A percentile compares a stretch with the other conserved stretches of the same genome.
These are phyloP conservation scores for Leucophora obtusa DNA, from an alignment of 2,888 invertebrate genomes.

Conservation along the genomic window DNA sequence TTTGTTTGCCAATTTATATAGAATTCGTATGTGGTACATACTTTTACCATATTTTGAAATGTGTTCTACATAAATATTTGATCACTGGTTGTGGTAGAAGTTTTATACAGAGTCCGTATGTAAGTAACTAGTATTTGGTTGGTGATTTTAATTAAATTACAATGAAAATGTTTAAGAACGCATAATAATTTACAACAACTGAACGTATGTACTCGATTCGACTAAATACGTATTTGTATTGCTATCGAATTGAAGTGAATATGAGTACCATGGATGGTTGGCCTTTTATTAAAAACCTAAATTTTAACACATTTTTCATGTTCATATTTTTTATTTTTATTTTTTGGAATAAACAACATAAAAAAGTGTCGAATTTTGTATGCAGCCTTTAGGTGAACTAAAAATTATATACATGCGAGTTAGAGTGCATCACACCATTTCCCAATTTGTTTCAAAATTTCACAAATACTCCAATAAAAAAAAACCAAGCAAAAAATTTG, in stretches of 20 bases:
- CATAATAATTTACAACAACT: constrained; percentile 49
- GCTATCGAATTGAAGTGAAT: background rate
- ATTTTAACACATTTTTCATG: constrained; percentile 56
- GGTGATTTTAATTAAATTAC: constrained; percentile 64
- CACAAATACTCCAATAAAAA: too few species aligned
- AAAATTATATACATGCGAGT: constrained; percentile 6
- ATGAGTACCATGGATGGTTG: constrained; percentile 13
- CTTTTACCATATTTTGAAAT: background rate
- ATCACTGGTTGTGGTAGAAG: background rate
- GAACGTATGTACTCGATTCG: background rate
- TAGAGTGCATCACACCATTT: background rate
- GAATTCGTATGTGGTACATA: background rate
- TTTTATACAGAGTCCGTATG: constrained; percentile 9
- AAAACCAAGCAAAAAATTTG: too few species aligned
- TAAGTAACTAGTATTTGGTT: constrained; percentile 48
- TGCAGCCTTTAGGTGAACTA: constrained; percentile 25
- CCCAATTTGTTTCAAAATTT: background rate
- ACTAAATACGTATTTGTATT: background rate
- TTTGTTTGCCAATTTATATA: constrained; percentile 60
- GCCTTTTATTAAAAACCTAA: constrained; percentile 32
- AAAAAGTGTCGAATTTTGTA: constrained; percentile 46
- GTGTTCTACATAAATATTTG: background rate
- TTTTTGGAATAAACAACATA: constrained; percentile 12
- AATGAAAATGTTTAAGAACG: constrained; percentile 59
- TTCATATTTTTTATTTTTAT: constrained; percentile 14